Evolutionary conservation across 2,113 vertebrate genomes (phyloP), one percentile per base, ranked within the genome.

Genomic region (Raphicerus campestris): DNA sequence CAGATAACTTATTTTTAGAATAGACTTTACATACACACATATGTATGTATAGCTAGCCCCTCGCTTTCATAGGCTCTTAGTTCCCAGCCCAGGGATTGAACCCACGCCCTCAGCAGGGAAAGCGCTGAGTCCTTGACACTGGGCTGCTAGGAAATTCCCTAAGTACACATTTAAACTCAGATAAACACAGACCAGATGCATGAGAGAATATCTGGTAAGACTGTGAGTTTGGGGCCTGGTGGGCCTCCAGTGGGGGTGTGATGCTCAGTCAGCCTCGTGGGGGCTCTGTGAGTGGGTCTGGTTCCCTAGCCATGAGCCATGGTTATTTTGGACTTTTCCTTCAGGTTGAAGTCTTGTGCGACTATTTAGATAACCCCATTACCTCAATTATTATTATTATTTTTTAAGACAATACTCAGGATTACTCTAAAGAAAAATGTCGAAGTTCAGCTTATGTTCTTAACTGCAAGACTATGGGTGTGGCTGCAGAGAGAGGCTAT

Each of bases 371-470:
- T 66, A 55, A 81, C 39, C 91, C 35, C 32, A 24, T 47, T 20
- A 24, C 51, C 10, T 81, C 26, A 45, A n/a, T 30, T 85, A 11
- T 20, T 35, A 1, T 66, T 20, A 10, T 60, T 75, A 51, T 70
- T 61, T 87, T 91, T 92, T 15, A 1, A 39, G 80, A 97, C 84
- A 87, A 56, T 20, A 91, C 75, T 30, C 1, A 10, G 39, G 56
- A 93, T 83, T 84, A 78, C n/a, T 87, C 30, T 70, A 55, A 87
- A 35, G 39, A 84, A 95, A 83, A 20, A 30, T 42, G 87, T 92
- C 87, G 81, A 93, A 87, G 63, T 42, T 55, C 26, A 80, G 66
- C 93, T 58, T 49, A 61, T 73, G 47, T 84, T 89, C 92, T 42
- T n/a, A 89, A 83, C 24, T 35, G 10, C 90, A 53, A 30, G 47